Base-by-base conservation (phyloP, 2,797 vertebrate species). In the Tragelaphus oryx region DNA sequence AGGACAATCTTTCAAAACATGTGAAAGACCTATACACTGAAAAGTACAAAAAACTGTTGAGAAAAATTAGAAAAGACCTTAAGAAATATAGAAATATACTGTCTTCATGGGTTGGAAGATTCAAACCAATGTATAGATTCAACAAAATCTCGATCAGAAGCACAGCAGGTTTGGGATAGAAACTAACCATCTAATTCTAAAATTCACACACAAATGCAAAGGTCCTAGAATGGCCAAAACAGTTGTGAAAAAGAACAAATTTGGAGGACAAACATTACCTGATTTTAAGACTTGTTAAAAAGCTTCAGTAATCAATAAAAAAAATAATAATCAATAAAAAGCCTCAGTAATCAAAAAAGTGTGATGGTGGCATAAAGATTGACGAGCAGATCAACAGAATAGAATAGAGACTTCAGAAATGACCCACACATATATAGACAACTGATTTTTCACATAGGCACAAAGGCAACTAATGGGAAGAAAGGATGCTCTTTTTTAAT, bases 121-220 rank as follows among this genome's bases (percentile, higher is more conserved):
- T 55, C 50, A 87, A 97, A 65, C 16, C 14, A 17, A 93, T 82
- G 33, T 88, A 90, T 54, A 92, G 84, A 87, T 68, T 92, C 54
- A 46, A 62, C 16, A 75, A 8, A 88, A 87, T 91, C 33, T 30
- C 50, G 80, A 52, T 81, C 44, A 86, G 65, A 88, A 93, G 55
- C 75, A 83, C 20, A 62, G 71, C n/a, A 82, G 30, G 41, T 68
- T 96, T 96, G 80, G 87, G 71, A 68, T 65, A 93, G 33, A 92
- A 96, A 96, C 28, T 68, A 24, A 52, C 12, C 92, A 90, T 18
- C 12, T 50, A 75, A 44, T 92, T 95, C 37, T 88, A 91, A 89
- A 97, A 83, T 92, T 94, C 75, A 94, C n/a, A 74, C 28, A 30
- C 50, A 93, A 95, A 92, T 93, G n/a, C 41, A 79, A 97, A 96